These are phyloP conservation scores for Ditula angustiorana DNA, from an alignment of 2,888 invertebrate genomes.

Conservation along the genomic window DNA sequence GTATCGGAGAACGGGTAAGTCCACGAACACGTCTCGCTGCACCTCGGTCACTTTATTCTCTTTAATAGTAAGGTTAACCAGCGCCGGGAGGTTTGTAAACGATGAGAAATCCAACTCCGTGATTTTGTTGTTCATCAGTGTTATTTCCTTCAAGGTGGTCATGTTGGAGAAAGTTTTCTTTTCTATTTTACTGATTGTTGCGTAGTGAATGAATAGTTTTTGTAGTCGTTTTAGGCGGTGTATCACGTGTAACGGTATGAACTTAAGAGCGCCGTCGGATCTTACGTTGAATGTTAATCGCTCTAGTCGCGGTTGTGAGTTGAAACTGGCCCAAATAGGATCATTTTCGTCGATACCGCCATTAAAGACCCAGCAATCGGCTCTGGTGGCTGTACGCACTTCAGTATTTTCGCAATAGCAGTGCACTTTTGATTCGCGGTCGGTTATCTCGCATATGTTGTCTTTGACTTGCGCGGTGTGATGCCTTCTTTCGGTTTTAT, in stretches of 20 bases:
- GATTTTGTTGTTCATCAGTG: constrained; percentile 90
- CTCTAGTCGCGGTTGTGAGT: constrained; percentile 88
- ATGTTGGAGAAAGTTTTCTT: constrained; percentile 91
- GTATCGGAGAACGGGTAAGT: constrained; percentile 89
- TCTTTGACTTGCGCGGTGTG: constrained; percentile 72
- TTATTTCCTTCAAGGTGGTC: constrained; percentile 89
- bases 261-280: constrained; percentile 88
- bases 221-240: constrained; percentile 88
- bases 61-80: constrained; percentile 90
- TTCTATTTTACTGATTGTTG: constrained; percentile 88
- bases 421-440: constrained; percentile 84
- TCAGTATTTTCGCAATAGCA: constrained; percentile 88
- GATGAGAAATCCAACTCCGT: constrained; percentile 88
- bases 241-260: constrained; percentile 89
- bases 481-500: constrained; percentile 78
- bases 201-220: constrained; percentile 89
- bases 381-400: constrained; percentile 86
- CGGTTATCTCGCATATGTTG: constrained; percentile 86
- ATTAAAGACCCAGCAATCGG: constrained; percentile 92
- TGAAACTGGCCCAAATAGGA: constrained; percentile 90
- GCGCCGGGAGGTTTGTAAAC: constrained; percentile 89
- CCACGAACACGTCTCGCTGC: constrained; percentile 90
- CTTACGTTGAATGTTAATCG: constrained; percentile 89
- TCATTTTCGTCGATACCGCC: constrained; percentile 88
- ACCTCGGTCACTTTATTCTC: constrained; percentile 92